These are phyloP conservation scores for Lycocerus yunnanus DNA, from an alignment of 2,888 invertebrate species.

Conservation along the genomic window DNA sequence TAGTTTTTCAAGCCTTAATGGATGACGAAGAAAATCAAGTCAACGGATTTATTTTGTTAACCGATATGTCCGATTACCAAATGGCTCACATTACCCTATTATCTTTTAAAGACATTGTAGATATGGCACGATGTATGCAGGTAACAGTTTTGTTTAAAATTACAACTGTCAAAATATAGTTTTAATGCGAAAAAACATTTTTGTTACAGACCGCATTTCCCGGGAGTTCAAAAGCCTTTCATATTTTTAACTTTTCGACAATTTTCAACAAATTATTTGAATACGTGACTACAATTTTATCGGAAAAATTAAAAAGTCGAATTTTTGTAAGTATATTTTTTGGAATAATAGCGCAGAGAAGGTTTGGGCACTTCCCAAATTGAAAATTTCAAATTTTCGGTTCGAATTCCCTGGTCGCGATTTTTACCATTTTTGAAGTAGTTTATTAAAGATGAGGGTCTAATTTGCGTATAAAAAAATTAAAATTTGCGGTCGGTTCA, in stretches of 20 bases:
- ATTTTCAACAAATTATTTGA: slow-evolving; percentile 83
- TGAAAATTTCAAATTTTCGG: too few relatives aligned
- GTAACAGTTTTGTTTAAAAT: slow-evolving; percentile 47
- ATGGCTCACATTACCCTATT: slow-evolving; percentile 84
- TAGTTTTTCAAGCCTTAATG: slow-evolving; percentile 82
- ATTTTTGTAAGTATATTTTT: slow-evolving; percentile 74
- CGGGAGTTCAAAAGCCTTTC: slow-evolving; percentile 87
- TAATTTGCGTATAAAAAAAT: too few relatives aligned
- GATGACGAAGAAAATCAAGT: slow-evolving; percentile 86
- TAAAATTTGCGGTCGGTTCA: too few relatives aligned
- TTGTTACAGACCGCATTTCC: slow-evolving; percentile 79
- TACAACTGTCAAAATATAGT: not conserved
- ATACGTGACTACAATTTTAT: slow-evolving; percentile 79
- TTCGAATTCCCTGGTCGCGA: too few relatives aligned
- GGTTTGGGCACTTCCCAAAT: too few relatives aligned
- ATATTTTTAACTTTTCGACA: slow-evolving; percentile 83
- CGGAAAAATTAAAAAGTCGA: slow-evolving; percentile 81
- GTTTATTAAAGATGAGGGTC: too few relatives aligned
- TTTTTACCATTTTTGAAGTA: too few relatives aligned
- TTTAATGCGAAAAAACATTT: not conserved
- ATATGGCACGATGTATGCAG: slow-evolving; percentile 79
- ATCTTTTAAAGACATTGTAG: slow-evolving; percentile 78
- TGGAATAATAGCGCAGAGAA: too few relatives aligned
- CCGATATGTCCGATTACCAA: slow-evolving; percentile 81
- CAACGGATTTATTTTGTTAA: slow-evolving; percentile 82